phyloP scores from a whole-genome alignment of 2,888 invertebrate species.

The Beris morrisii region DNA sequence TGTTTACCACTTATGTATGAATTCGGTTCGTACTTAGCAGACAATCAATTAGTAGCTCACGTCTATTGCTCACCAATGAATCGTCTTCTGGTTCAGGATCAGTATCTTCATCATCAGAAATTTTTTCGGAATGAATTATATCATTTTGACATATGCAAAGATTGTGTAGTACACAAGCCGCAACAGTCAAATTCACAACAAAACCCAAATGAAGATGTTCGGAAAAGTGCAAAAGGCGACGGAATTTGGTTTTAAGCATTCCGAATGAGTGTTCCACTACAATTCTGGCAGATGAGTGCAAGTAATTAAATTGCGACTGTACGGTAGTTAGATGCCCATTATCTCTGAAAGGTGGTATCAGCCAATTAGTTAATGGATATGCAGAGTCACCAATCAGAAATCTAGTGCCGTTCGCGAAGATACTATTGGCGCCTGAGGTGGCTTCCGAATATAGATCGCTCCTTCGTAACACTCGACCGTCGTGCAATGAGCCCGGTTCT shows the following conservation, averaged over 20 bases:
- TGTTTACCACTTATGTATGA: no score
- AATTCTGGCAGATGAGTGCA: neutral
- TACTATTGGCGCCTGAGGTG: no score
- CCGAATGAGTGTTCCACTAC: neutral
- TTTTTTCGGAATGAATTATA: no score
- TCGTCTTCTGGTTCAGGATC: no score
- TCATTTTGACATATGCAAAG: no score
- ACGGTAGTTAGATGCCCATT: neutral
- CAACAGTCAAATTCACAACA: no score
- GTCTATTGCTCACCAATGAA: no score
- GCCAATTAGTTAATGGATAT: neutral
- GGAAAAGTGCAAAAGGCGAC: neutral
- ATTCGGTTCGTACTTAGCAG: no score
- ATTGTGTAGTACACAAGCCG: no score
- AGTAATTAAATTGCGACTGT: neutral
- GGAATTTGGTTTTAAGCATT: neutral
- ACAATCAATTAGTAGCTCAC: no score
- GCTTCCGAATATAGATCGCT: neutral
- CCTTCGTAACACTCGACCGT: neutral
- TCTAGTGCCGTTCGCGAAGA: neutral
- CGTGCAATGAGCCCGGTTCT: neutral
- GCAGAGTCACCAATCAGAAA: constrained; percentile 5
- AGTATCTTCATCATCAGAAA: no score
- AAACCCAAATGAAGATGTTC: no score
- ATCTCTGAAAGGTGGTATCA: neutral